A percentile compares a stretch with the other conserved stretches of the same genome.
Evolutionary conservation across 1,140 invertebrate genomes (phyloP).

Genomic region (Drosophila gunungcola): DNA sequence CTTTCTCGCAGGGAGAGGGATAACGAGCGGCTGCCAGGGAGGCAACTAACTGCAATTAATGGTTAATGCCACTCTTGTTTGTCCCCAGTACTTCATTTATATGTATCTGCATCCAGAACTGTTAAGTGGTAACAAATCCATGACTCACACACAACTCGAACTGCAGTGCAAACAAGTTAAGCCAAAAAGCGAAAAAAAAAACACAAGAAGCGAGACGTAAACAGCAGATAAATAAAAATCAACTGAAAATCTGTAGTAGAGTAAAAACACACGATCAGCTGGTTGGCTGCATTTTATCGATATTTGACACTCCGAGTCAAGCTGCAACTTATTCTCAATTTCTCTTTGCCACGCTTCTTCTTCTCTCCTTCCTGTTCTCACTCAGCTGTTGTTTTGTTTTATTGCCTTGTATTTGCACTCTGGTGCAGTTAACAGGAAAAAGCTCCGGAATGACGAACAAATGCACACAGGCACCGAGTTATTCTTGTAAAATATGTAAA

Average conservation of each 20-base stretch:
- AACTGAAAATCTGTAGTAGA: not conserved
- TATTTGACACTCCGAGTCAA: slow-evolving; percentile 28
- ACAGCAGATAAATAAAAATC: slow-evolving; percentile 2
- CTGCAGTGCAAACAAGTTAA: slow-evolving; percentile 23
- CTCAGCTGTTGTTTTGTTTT: slow-evolving; percentile 36
- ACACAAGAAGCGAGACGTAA: slow-evolving; percentile 5
- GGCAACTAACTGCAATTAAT: slow-evolving; percentile 26
- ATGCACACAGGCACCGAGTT: slow-evolving; percentile 14
- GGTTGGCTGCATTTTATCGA: slow-evolving; percentile 29
- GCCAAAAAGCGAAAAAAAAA: slow-evolving; percentile 7
- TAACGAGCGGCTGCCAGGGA: not conserved
- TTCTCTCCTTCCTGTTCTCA: not conserved
- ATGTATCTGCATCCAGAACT: not conserved
- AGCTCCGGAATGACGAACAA: slow-evolving; percentile 4
- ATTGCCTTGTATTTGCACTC: slow-evolving; percentile 10
- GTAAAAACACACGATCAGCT: slow-evolving; percentile 35
- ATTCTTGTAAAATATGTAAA: slow-evolving; percentile 72
- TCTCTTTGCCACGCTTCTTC: not conserved
- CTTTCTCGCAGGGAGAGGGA: slow-evolving; percentile 13
- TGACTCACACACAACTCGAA: slow-evolving; percentile 18
- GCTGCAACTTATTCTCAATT: slow-evolving; percentile 23
- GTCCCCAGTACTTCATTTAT: slow-evolving; percentile 1
- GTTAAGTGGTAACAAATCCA: not conserved
- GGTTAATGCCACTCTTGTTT: slow-evolving; percentile 34
- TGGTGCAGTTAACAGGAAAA: slow-evolving; percentile 10